Percentiles rank a stretch among this genome's conserved stretches.
Evolutionary conservation across 1,140 invertebrate species (phyloP).

Genomic region (Drosophila parabipectinata): DNA sequence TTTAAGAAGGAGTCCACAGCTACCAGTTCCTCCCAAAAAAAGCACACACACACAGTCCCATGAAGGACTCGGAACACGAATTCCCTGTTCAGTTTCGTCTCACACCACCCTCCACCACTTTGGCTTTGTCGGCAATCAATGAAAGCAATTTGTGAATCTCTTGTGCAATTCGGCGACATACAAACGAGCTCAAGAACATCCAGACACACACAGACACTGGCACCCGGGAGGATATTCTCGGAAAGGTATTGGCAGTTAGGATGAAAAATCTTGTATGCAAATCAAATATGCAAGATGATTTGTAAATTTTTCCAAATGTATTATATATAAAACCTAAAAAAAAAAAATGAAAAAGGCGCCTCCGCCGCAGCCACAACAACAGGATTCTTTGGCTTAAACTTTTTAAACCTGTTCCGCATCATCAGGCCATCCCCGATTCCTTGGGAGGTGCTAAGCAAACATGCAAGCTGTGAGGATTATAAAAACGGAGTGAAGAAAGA

Average conservation of each 20-base stretch:
- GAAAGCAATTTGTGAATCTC: constrained; percentile 80
- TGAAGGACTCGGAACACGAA: neutral
- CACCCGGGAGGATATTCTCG: constrained; percentile 6
- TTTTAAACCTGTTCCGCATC: constrained; percentile 52
- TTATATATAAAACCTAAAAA: constrained; percentile 37
- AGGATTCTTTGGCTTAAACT: constrained; percentile 47
- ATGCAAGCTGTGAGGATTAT: constrained; percentile 76
- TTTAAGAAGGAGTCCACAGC: constrained; percentile 31
- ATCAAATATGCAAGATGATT: constrained; percentile 81
- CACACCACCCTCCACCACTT: constrained; percentile 11
- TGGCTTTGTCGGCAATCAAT: constrained; percentile 74
- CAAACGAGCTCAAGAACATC: constrained; percentile 66
- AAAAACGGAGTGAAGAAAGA: constrained; percentile 28
- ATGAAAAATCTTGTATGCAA: constrained; percentile 70
- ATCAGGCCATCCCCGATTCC: constrained; percentile 29
- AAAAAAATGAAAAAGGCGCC: constrained; percentile 1
- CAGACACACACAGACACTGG: constrained; percentile 12
- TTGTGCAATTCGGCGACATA: constrained; percentile 69
- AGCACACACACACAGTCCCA: constrained; percentile 2
- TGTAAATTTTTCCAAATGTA: constrained; percentile 80
- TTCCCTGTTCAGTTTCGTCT: constrained; percentile 12
- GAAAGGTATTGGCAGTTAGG: constrained; percentile 58
- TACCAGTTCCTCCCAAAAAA: constrained; percentile 19
- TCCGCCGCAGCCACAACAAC: constrained; percentile 31
- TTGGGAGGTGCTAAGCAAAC: constrained; percentile 75